Conservation (phyloP, 2,888 invertebrate species). For the Drosophila imparisetae region DNA sequence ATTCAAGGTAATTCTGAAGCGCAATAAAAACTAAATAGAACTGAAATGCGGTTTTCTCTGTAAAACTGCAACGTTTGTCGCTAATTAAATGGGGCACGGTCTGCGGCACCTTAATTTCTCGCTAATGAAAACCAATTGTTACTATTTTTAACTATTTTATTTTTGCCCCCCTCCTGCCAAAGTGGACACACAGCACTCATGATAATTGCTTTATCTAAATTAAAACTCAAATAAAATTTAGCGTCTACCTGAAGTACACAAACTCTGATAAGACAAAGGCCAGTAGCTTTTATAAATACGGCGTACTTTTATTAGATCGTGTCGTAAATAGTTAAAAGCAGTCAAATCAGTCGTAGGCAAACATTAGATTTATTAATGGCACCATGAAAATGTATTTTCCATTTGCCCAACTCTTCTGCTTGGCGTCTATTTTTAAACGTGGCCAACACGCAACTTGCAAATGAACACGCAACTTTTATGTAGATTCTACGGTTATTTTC, state of each 20-base stretch:
- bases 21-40: slow-evolving; percentile 49
- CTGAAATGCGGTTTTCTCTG: slow-evolving; percentile 31
- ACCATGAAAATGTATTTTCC: neutral
- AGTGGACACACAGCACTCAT: slow-evolving; percentile 19
- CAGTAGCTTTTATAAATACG: slow-evolving; percentile 30
- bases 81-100: slow-evolving; percentile 38
- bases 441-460: slow-evolving; percentile 22
- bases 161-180: neutral
- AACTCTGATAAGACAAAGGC: slow-evolving; percentile 32
- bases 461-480: slow-evolving; percentile 22
- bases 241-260: slow-evolving; percentile 38
- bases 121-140: slow-evolving; percentile 71
- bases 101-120: slow-evolving; percentile 10
- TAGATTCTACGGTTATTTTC: slow-evolving; percentile 2
- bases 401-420: neutral
- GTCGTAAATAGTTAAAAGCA: slow-evolving; percentile 36
- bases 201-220: slow-evolving; percentile 15
- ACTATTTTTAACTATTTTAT: slow-evolving; percentile 66
- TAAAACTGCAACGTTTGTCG: neutral
- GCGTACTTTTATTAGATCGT: slow-evolving; percentile 24
- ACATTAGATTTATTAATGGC: slow-evolving; percentile 30
- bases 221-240: slow-evolving; percentile 31
- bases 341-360: neutral
- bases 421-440: slow-evolving; percentile 8
- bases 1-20: slow-evolving; percentile 49